phyloP scores from a whole-genome alignment of 2,797 vertebrate species.

The Danio aesculapii region DNA sequence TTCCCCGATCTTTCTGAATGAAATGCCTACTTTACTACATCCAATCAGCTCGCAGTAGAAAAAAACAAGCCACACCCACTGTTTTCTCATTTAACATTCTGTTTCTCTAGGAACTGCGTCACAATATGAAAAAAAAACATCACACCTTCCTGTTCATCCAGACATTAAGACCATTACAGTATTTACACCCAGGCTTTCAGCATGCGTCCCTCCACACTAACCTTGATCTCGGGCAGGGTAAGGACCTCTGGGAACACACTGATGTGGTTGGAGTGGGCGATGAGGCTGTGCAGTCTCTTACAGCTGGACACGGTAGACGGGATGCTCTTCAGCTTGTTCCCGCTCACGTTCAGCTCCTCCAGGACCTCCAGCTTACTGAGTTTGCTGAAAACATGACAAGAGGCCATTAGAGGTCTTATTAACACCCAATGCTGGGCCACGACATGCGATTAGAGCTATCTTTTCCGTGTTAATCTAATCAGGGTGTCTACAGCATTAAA shows the following conservation, averaged over 20 bases:
- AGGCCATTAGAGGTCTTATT: background rate
- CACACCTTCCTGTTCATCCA: no score
- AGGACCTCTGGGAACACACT: slow-evolving; percentile 94
- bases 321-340: slow-evolving; percentile 94
- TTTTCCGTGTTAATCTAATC: no score
- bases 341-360: slow-evolving; percentile 95
- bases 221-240: slow-evolving; percentile 94
- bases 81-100: no score
- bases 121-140: no score
- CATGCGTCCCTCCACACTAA: slow-evolving; percentile 63
- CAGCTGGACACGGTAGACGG: slow-evolving; percentile 95
- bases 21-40: no score
- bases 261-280: slow-evolving; percentile 94
- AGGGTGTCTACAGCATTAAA: no score
- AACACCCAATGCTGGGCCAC: no score
- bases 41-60: no score
- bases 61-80: no score
- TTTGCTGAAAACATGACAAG: slow-evolving; percentile 78
- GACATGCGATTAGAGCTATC: no score
- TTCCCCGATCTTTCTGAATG: no score
- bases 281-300: slow-evolving; percentile 91
- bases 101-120: no score
- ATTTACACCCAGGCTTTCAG: background rate
- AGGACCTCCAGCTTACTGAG: slow-evolving; percentile 92
- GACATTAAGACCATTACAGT: background rate